phyloP scores from a whole-genome alignment of 2,113 vertebrate species.

The Rhinichthys klamathensis region DNA sequence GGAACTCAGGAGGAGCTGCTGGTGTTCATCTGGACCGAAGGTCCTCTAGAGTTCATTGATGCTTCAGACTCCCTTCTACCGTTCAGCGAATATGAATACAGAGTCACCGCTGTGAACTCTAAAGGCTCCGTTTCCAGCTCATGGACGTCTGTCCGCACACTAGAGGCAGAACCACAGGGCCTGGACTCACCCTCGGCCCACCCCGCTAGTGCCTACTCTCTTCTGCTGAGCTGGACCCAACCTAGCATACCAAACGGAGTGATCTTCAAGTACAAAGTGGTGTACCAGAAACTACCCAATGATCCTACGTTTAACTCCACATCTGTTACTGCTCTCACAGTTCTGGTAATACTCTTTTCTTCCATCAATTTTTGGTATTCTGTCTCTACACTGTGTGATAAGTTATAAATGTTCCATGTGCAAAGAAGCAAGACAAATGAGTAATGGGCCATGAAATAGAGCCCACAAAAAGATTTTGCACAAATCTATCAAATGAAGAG shows the following conservation, averaged over 20 bases:
- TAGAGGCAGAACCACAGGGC: constrained; percentile 80
- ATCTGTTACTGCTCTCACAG: constrained; percentile 79
- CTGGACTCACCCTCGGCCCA: constrained; percentile 75
- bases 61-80: constrained; percentile 76
- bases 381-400: constrained; percentile 38
- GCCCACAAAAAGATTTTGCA: neutral
- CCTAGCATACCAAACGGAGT: constrained; percentile 82
- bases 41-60: constrained; percentile 83
- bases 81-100: constrained; percentile 85
- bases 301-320: constrained; percentile 76
- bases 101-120: constrained; percentile 78
- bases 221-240: constrained; percentile 82
- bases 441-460: constrained; percentile 1
- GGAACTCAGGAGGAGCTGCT: constrained; percentile 79
- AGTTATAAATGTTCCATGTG: constrained; percentile 33
- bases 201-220: constrained; percentile 81
- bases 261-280: constrained; percentile 81
- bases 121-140: constrained; percentile 79
- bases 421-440: constrained; percentile 4
- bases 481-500: neutral
- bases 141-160: constrained; percentile 79
- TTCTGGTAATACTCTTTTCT: constrained; percentile 78
- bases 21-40: constrained; percentile 84
- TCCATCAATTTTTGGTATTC: neutral
- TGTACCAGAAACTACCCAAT: constrained; percentile 77